Evolutionary conservation across 64 coral and sea anemone genomes (phyloP).

Genomic region (Pocillopora verrucosa): DNA sequence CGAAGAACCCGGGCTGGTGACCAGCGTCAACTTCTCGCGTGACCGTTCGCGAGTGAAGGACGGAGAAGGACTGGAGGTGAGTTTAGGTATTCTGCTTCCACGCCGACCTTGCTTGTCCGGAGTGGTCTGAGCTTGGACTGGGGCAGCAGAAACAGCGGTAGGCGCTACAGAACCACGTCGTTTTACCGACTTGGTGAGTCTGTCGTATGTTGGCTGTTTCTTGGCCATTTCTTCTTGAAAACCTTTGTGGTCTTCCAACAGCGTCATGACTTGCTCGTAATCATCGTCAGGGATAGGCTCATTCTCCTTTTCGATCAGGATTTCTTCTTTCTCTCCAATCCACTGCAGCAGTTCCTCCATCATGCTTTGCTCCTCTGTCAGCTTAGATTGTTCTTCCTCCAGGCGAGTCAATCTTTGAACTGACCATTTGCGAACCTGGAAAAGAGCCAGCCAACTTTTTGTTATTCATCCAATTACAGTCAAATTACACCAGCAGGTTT

Average conservation of each 20-base stretch:
- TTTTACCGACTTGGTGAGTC: slow-evolving; percentile 85
- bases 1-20: slow-evolving; percentile 24
- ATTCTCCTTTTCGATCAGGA: slow-evolving; percentile 84
- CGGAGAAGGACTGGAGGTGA: slow-evolving; percentile 40
- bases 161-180: slow-evolving; percentile 50
- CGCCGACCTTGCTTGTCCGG: slow-evolving; percentile 42
- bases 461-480: neutral
- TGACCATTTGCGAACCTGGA: slow-evolving; percentile 83
- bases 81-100: slow-evolving; percentile 57
- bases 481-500: too few species aligned
- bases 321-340: slow-evolving; percentile 82
- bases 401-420: slow-evolving; percentile 82
- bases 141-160: neutral
- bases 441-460: neutral
- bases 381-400: slow-evolving; percentile 72
- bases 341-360: slow-evolving; percentile 88
- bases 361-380: slow-evolving; percentile 75
- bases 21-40: slow-evolving; percentile 46
- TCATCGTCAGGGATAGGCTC: slow-evolving; percentile 91
- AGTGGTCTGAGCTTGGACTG: slow-evolving; percentile 5
- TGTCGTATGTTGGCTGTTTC: slow-evolving; percentile 93
- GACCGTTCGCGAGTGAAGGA: slow-evolving; percentile 85
- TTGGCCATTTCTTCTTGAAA: slow-evolving; percentile 98
- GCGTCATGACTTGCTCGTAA: slow-evolving; percentile 77
- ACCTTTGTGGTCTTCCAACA: slow-evolving; percentile 95